A percentile compares a stretch with the other conserved stretches of the same genome.
These are phyloP conservation scores for Stomatorhinus ivindoensis DNA, from an alignment of 2,113 vertebrate species.

Conservation along the genomic window DNA sequence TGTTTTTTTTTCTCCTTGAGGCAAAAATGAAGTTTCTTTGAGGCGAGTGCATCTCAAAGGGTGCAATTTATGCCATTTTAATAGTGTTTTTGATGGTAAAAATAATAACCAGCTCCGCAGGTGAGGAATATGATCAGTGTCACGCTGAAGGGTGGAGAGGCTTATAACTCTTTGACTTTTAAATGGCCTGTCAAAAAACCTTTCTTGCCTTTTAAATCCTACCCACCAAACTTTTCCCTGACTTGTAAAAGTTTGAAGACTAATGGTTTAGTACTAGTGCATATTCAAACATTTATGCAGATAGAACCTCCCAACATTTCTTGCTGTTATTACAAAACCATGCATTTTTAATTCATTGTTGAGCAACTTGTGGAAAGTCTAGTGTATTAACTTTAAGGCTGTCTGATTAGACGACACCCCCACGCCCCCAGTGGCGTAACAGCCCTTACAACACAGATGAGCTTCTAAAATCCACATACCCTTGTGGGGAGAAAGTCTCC, in stretches of 20 bases:
- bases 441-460: neutral
- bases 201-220: neutral
- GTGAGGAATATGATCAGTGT: neutral
- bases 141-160: neutral
- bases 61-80: neutral
- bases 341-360: neutral
- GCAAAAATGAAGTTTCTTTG: neutral
- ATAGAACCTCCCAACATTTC: neutral
- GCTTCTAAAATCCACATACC: neutral
- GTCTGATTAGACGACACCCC: neutral
- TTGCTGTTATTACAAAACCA: neutral
- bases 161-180: neutral
- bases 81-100: neutral
- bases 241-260: neutral
- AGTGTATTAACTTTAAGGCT: neutral
- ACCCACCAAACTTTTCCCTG: neutral
- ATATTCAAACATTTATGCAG: neutral
- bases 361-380: neutral
- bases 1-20: neutral
- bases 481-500: neutral
- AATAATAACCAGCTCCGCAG: neutral
- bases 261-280: too few species aligned
- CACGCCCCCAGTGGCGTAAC: neutral
- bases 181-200: neutral
- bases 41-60: neutral